Evolutionary conservation across 2,888 invertebrate genomes (phyloP), one percentile per base, ranked within the genome.

Genomic region (Acholoe squamosa): DNA sequence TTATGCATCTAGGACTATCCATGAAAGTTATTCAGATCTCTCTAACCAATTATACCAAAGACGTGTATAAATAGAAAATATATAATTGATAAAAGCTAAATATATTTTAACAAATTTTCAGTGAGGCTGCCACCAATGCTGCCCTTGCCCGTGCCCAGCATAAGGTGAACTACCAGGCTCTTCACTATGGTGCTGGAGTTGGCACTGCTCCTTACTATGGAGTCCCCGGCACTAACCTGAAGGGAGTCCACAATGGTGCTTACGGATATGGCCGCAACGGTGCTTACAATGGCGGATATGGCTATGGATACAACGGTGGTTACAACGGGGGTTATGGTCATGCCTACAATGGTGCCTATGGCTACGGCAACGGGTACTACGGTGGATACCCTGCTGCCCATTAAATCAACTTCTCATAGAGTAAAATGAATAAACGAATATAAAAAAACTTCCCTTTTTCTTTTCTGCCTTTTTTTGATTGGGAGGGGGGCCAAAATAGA

Each of bases 121-220:
- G 71, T 71, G 71, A 71, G 71, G 71, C 71, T 28, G 71, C 12
- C 14, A 71, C 71, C 71, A 71, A 71, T 16, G n/a, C 22, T 51
- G 84, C 28, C 14, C 16, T n/a, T 22, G 84, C 84, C 84, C 16
- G 25, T 10, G 14, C 22, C 10, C 84, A 84, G 84, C 84, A 84
- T 25, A 25, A 25, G 16, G 84, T 84, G 0, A 84, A 84, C 84
- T 33, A 51, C 14, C 84, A 84, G 43, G 84, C 84, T 33, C 34
- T 43, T 10, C 33, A 84, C 84, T 51, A 84, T 33, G 84, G 84
- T 16, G 84, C 84, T 84, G 84, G 84, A 51, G 84, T 84, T 84
- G 84, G 84, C 51, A 84, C 84, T 51, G 84, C 84, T 51, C 84
- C 84, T 28, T 84, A 84, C 84, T 51, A 51, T 43, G 84, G 84